Evolutionary conservation across 1,140 invertebrate species (phyloP).

Genomic region (Amphibalanus amphitrite): DNA sequence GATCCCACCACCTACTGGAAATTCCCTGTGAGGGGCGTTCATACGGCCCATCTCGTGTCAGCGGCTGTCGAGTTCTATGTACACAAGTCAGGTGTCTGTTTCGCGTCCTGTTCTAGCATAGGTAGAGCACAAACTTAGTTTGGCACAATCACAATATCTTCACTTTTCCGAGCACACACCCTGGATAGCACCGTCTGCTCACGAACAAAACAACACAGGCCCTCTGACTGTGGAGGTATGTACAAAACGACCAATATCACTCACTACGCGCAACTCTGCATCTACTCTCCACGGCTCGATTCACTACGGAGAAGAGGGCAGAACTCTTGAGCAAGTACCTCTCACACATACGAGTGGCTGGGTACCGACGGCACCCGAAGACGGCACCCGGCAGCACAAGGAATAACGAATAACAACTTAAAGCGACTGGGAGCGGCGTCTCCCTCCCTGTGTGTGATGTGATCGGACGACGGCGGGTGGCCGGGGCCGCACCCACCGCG

Average conservation of each 20-base stretch:
- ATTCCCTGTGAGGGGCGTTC: no score
- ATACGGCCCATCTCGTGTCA: not conserved
- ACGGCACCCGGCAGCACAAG: not conserved
- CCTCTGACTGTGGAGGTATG: not conserved
- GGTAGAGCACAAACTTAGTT: not conserved
- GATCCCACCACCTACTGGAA: not conserved
- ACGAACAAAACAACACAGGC: not conserved
- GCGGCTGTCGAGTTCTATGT: not conserved
- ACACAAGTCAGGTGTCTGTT: not conserved
- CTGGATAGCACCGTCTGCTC: not conserved
- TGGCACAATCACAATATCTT: not conserved
- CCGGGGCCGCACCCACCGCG: no score
- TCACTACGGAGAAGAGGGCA: not conserved
- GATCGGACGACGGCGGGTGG: no score
- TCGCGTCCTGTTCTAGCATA: no score
- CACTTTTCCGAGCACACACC: no score
- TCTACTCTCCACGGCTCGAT: not conserved
- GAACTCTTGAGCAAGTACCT: not conserved
- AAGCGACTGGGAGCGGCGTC: not conserved
- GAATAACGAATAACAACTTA: slow-evolving; percentile 2
- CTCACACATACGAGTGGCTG: not conserved
- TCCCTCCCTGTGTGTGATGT: not conserved
- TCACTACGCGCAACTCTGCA: not conserved
- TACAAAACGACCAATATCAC: not conserved
- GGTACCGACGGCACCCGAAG: not conserved